These are phyloP conservation scores for Acrocera orbiculus DNA, from an alignment of 2,888 invertebrate species.

Conservation along the genomic window DNA sequence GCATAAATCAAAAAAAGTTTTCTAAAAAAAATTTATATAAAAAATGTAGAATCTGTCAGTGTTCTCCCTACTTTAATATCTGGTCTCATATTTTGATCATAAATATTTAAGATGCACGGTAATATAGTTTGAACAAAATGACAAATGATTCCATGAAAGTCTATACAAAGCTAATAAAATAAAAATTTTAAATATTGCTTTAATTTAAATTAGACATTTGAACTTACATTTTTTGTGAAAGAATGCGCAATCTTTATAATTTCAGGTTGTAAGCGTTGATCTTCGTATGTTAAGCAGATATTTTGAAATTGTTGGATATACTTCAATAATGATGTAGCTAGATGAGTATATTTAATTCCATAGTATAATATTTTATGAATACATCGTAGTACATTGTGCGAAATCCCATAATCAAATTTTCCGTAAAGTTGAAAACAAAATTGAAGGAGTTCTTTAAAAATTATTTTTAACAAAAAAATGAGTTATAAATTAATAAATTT, in stretches of 20 bases:
- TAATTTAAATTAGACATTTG: neutral
- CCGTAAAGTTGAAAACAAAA: neutral
- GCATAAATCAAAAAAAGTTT: neutral
- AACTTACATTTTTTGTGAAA: conserved; percentile 3
- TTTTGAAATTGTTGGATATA: no score
- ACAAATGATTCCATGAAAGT: conserved; percentile 1
- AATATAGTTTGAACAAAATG: conserved; percentile 1
- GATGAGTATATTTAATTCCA: no score
- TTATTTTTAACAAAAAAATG: neutral
- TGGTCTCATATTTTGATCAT: conserved; percentile 18
- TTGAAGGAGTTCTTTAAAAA: neutral
- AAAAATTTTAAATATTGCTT: neutral
- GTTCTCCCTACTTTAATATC: conserved; percentile 13
- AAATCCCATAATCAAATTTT: conserved; percentile 3
- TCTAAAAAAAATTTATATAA: neutral
- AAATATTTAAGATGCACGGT: conserved; percentile 11
- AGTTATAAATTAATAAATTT: neutral
- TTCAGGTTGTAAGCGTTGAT: conserved; percentile 1
- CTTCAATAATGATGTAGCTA: no score
- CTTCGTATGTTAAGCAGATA: no score
- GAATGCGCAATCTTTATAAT: conserved; percentile 3
- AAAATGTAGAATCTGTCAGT: neutral
- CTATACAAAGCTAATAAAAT: conserved; percentile 1
- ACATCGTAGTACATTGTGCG: no score
- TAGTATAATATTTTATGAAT: no score